These are phyloP conservation scores for Acleris cristana DNA, from an alignment of 2,888 invertebrate genomes.

Conservation along the genomic window DNA sequence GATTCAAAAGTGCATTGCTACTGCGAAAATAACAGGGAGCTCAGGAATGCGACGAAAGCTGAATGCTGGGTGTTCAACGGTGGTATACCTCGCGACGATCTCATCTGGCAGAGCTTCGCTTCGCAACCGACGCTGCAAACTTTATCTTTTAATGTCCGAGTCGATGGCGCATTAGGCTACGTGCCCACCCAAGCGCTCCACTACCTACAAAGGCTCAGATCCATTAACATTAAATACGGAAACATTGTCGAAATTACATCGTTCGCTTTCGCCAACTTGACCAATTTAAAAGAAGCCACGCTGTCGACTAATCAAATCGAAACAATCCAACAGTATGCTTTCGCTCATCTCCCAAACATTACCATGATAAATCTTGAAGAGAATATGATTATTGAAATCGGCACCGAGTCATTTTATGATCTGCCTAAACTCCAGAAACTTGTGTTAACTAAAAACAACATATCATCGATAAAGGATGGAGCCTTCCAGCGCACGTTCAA, in stretches of 20 bases:
- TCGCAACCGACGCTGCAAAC: slow-evolving; percentile 88
- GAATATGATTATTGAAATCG: slow-evolving; percentile 90
- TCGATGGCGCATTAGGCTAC: slow-evolving; percentile 87
- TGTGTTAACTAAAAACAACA: slow-evolving; percentile 92
- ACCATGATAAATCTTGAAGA: slow-evolving; percentile 88
- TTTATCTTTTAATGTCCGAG: slow-evolving; percentile 88
- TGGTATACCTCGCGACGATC: slow-evolving; percentile 87
- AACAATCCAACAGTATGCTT: slow-evolving; percentile 86
- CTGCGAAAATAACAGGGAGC: slow-evolving; percentile 84
- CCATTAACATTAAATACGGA: slow-evolving; percentile 88
- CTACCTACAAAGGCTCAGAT: slow-evolving; percentile 86
- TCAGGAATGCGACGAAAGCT: slow-evolving; percentile 86
- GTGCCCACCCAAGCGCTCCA: slow-evolving; percentile 88
- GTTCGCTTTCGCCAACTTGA: slow-evolving; percentile 89
- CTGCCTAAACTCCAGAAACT: slow-evolving; percentile 89
- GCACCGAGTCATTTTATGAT: slow-evolving; percentile 88
- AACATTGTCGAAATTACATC: slow-evolving; percentile 87
- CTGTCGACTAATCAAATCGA: slow-evolving; percentile 89
- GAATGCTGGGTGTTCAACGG: slow-evolving; percentile 91
- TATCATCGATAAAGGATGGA: slow-evolving; percentile 92
- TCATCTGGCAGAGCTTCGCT: slow-evolving; percentile 89
- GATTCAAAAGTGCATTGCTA: slow-evolving; percentile 87
- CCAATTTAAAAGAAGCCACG: slow-evolving; percentile 86
- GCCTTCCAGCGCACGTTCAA: slow-evolving; percentile 90
- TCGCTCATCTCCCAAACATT: slow-evolving; percentile 88